Conservation (phyloP, 2,888 invertebrate genomes). For the Pimpla rufipes region DNA sequence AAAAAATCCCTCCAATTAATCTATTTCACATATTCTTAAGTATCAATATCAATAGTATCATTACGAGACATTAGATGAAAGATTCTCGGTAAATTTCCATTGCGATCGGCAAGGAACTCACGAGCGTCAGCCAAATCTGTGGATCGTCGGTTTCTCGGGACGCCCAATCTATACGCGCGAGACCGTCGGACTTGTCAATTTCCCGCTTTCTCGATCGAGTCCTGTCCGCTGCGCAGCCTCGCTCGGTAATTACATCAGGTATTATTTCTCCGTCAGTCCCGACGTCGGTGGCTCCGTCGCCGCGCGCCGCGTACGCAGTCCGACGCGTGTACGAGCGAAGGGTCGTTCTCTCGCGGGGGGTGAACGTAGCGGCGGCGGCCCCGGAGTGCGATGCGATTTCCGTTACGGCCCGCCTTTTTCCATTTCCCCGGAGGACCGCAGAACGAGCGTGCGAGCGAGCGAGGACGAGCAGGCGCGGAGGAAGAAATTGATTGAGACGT, state of each 20-base stretch:
- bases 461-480: too few relatives aligned
- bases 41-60: too few relatives aligned
- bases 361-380: neutral
- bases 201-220: slow-evolving; percentile 49
- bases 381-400: slow-evolving; percentile 66
- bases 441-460: slow-evolving; percentile 39
- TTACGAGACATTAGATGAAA: too few relatives aligned
- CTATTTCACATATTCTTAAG: too few relatives aligned
- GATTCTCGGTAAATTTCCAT: neutral
- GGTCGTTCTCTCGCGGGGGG: slow-evolving; percentile 51
- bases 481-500: slow-evolving; percentile 80
- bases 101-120: neutral
- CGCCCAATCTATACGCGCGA: too few relatives aligned
- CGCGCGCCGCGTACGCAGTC: slow-evolving; percentile 19
- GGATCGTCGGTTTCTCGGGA: too few relatives aligned
- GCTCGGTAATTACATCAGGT: slow-evolving; percentile 62
- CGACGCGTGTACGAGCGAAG: slow-evolving; percentile 17
- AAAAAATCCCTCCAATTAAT: too few relatives aligned
- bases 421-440: slow-evolving; percentile 68
- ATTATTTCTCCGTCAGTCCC: slow-evolving; percentile 42
- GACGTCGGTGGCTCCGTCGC: neutral
- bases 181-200: slow-evolving; percentile 39
- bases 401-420: slow-evolving; percentile 69
- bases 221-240: slow-evolving; percentile 43
- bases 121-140: neutral